phyloP scores from a whole-genome alignment of 1,140 invertebrate genomes.

The Fopius arisanus region DNA sequence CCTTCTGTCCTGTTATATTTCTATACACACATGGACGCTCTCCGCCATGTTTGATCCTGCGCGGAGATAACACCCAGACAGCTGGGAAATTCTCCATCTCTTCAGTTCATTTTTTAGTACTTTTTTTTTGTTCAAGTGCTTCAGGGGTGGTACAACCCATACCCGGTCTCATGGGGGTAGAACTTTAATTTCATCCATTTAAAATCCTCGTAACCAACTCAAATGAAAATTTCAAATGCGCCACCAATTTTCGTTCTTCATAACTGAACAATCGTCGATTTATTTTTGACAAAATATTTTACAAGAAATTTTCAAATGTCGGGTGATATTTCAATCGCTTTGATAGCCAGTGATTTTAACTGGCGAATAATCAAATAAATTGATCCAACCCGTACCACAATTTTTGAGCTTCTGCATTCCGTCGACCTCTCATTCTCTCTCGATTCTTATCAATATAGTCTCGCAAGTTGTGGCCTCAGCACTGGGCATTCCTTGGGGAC shows the following conservation, averaged over 20 bases:
- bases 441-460: conserved; percentile 47
- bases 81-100: conserved; percentile 56
- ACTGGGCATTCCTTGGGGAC: conserved; percentile 41
- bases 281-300: no score
- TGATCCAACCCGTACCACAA: not conserved
- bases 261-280: no score
- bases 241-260: no score
- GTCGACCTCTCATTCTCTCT: conserved; percentile 4
- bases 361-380: not conserved
- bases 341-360: not conserved
- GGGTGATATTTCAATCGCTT: no score
- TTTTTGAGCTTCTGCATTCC: conserved; percentile 12
- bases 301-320: no score
- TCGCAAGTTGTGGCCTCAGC: conserved; percentile 41
- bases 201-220: not conserved
- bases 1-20: conserved; percentile 22
- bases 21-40: conserved; percentile 16
- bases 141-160: conserved; percentile 4
- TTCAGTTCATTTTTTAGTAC: conserved; percentile 35
- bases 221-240: no score
- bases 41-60: conserved; percentile 57
- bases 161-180: not conserved
- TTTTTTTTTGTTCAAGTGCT: not conserved
- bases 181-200: not conserved
- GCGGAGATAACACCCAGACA: conserved; percentile 53